Conservation (phyloP, 2,888 invertebrate genomes). For the Onthophagus sagittarius region DNA sequence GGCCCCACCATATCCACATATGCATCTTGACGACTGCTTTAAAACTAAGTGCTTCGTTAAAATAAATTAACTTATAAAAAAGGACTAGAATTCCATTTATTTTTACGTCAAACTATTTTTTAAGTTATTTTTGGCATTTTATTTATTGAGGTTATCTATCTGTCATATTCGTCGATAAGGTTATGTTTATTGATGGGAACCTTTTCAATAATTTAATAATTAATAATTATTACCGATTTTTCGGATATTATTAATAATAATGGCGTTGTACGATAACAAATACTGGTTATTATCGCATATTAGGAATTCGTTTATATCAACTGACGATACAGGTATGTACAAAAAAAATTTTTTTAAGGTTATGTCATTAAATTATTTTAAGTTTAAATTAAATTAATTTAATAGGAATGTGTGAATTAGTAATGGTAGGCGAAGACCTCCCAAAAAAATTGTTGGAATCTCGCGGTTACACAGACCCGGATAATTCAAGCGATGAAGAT, state of each 20-base stretch:
- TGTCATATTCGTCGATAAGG: neutral
- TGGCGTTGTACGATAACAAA: slow-evolving; percentile 94
- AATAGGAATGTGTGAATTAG: slow-evolving; percentile 81
- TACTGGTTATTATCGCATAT: slow-evolving; percentile 91
- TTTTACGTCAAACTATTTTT: neutral
- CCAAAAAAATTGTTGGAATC: slow-evolving; percentile 57
- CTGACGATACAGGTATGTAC: slow-evolving; percentile 74
- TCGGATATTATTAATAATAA: slow-evolving; percentile 41
- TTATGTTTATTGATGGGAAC: neutral
- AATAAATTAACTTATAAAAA: neutral
- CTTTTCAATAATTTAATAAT: no score
- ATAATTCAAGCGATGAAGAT: slow-evolving; percentile 74
- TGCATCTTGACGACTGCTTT: slow-evolving; percentile 49
- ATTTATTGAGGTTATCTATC: no score
- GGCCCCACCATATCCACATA: slow-evolving; percentile 66
- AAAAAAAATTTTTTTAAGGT: neutral
- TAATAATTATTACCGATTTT: no score
- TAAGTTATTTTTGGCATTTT: no score
- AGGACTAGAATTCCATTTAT: neutral
- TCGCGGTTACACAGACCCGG: slow-evolving; percentile 69
- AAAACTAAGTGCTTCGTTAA: no score
- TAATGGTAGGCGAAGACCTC: slow-evolving; percentile 82
- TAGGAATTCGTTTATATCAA: slow-evolving; percentile 89
- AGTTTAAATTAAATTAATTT: neutral
- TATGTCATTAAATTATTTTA: slow-evolving; percentile 12